Evolutionary conservation across 30 jellyfish, hydroid and myxozoan genomes (phyloP).

Genomic region (Catostylus mosaicus): DNA sequence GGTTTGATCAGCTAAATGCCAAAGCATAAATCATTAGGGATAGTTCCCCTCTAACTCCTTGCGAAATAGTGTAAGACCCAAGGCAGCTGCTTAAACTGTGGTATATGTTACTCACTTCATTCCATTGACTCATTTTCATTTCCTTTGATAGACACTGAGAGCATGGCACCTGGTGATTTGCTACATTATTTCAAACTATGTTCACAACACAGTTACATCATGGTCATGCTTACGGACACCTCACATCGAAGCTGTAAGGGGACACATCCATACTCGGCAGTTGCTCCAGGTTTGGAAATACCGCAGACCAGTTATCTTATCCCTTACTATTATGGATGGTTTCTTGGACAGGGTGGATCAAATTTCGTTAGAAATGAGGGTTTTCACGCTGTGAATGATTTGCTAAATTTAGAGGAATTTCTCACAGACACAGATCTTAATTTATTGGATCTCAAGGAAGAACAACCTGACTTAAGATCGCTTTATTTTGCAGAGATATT

Average conservation of each 20-base stretch:
- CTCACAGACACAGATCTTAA: not conserved
- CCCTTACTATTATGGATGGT: slow-evolving; percentile 80
- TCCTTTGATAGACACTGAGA: slow-evolving; percentile 50
- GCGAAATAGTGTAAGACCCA: no score
- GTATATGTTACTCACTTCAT: no score
- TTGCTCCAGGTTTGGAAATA: not conserved
- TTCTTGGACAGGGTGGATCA: slow-evolving; percentile 37
- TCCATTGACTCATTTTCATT: no score
- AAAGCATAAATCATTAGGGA: no score
- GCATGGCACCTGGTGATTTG: slow-evolving; percentile 8
- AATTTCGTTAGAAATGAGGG: not conserved
- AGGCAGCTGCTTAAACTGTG: no score
- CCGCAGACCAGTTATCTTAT: no score
- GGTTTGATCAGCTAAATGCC: no score
- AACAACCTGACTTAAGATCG: not conserved
- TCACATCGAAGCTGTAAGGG: not conserved
- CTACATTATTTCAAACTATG: slow-evolving; percentile 59
- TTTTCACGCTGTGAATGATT: not conserved
- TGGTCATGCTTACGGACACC: not conserved
- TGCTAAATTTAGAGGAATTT: slow-evolving; percentile 4
- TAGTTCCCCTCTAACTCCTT: no score
- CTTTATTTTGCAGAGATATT: not conserved
- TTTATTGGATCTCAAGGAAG: not conserved
- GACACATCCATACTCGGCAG: not conserved
- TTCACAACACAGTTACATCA: slow-evolving; percentile 22